Conservation (phyloP, 2,888 invertebrate species). For the Craniophora ligustri region DNA sequence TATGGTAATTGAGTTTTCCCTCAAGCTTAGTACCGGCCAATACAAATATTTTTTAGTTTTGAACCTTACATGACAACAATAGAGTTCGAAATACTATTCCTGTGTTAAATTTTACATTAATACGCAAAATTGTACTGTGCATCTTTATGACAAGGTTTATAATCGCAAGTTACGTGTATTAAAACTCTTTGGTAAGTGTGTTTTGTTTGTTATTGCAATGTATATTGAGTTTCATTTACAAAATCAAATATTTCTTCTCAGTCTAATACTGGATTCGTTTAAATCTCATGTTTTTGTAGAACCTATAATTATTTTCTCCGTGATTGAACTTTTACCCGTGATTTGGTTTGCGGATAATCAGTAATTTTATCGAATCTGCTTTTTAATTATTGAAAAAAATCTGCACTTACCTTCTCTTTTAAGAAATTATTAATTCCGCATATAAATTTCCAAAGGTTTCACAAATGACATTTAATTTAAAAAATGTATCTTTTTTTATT, state of each 20-base stretch:
- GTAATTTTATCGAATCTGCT: too few relatives aligned
- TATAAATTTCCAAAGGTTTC: too few relatives aligned
- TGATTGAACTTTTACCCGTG: too few relatives aligned
- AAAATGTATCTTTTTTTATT: too few relatives aligned
- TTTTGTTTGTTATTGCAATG: slow-evolving; percentile 1
- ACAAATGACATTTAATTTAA: too few relatives aligned
- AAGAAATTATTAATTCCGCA: too few relatives aligned
- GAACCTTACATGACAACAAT: neutral
- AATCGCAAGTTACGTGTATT: neutral
- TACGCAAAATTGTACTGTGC: slow-evolving; percentile 8
- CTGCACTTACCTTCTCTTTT: too few relatives aligned
- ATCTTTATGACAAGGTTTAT: neutral
- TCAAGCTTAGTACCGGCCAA: neutral
- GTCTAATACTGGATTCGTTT: slow-evolving; percentile 5
- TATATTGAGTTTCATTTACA: slow-evolving; percentile 21
- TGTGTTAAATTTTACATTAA: neutral
- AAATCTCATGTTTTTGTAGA: neutral
- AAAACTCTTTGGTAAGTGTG: neutral
- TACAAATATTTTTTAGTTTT: neutral
- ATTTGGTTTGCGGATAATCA: too few relatives aligned
- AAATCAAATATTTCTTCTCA: slow-evolving; percentile 16
- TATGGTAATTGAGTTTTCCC: slow-evolving; percentile 22
- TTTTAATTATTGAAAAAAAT: too few relatives aligned
- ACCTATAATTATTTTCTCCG: neutral
- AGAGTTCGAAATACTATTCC: neutral